Evolutionary conservation across 2,797 vertebrate genomes (phyloP).

Genomic region (Gila robusta): DNA sequence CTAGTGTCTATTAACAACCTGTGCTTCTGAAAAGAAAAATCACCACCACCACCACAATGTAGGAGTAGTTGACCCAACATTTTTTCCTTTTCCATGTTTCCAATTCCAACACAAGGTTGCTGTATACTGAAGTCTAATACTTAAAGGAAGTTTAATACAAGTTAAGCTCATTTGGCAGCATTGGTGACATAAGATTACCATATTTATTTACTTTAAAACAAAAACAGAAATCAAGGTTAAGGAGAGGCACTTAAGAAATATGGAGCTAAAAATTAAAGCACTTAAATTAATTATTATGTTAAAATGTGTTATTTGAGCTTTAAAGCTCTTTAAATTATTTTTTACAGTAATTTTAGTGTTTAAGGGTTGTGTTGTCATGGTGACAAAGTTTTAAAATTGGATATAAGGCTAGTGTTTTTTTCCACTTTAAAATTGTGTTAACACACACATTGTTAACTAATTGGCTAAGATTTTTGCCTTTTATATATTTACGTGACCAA

Average conservation of each 20-base stretch:
- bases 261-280: neutral
- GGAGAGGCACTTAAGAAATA: neutral
- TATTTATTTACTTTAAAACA: neutral
- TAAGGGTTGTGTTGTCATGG: neutral
- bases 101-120: neutral
- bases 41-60: neutral
- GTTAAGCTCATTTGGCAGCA: neutral
- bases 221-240: neutral
- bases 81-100: neutral
- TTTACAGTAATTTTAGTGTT: neutral
- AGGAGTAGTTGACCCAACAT: neutral
- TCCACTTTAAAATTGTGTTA: neutral
- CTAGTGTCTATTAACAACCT: neutral
- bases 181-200: neutral
- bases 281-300: neutral
- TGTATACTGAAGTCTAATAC: neutral
- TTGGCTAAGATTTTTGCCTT: no score
- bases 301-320: neutral
- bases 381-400: neutral
- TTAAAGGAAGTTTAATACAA: neutral
- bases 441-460: neutral
- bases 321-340: neutral
- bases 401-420: neutral
- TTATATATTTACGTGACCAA: neutral
- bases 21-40: neutral